Base-by-base conservation (phyloP, 2,888 invertebrate genomes). In the Apocheima hispidaria region DNA sequence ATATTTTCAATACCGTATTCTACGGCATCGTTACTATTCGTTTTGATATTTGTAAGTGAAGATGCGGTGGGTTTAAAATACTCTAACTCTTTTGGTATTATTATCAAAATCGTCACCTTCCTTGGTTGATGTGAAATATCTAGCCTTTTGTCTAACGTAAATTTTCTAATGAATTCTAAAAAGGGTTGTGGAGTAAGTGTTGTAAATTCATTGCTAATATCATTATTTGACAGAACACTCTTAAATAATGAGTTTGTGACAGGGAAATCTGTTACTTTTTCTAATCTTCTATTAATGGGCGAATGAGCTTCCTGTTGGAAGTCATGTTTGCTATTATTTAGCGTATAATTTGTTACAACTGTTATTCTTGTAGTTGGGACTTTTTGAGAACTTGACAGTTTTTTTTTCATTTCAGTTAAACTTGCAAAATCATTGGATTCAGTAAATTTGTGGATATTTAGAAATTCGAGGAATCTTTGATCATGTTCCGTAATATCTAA, bases 61-160 rank as follows among this genome's bases (percentile, higher is more conserved):
- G 38, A 18, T 38, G 4, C 4, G 6, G 23, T n/a, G 12, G 26
- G 10, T 6, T 38, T n/a, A 10, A 53, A 33, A 48, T 53, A 41
- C 0, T 16, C 40, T 30, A 54, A 50, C 9, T 26, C 58, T 50
- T 66, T 62, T 10, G 61, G 56, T 0, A 62, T 28, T 28, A 58
- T 20, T 43, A 57, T 38, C 36, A 62, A 28, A n/a, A 48, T 44
- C 3, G 57, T 57, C 10, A 60, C 59, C 46, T 35, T 56, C n/a
- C 20, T 28, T 28, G 2, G 16, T 6, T 30, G 0, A 6, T 33
- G 30, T 20, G 5, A 6, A 0, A 6, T 10, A 5, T 44, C 10
- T 10, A 16, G 9, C 28, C 6, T 18, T 0, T n/a, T 46, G 2
- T 18, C 44, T 10, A 12, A 10, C 18, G 46, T 30, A 1, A 30